phyloP scores from a whole-genome alignment of 2,888 invertebrate genomes.

The Thereva nobilitata region DNA sequence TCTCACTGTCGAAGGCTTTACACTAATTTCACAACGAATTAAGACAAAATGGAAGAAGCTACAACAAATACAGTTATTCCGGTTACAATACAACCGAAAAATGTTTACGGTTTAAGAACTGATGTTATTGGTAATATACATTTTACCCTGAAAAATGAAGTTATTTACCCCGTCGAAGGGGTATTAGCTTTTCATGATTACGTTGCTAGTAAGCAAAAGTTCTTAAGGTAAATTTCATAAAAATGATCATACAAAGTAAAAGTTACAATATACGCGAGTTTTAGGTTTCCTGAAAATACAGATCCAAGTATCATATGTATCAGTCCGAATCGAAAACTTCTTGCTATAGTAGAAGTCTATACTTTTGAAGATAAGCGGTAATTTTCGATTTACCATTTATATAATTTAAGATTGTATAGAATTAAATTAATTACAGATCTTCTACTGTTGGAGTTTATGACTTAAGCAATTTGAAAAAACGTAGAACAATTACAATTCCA shows the following conservation, averaged over 20 bases:
- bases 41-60: constrained; percentile 39
- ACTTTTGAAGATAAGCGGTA: constrained; percentile 8
- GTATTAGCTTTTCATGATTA: constrained; percentile 76
- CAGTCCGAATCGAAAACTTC: constrained; percentile 52
- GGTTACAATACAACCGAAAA: constrained; percentile 53
- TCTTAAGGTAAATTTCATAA: constrained; percentile 68
- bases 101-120: constrained; percentile 55
- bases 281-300: constrained; percentile 53
- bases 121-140: constrained; percentile 70
- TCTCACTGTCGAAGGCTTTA: too few species aligned
- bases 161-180: constrained; percentile 79
- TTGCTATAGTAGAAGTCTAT: constrained; percentile 52
- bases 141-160: constrained; percentile 73
- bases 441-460: constrained; percentile 64
- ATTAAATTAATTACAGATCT: constrained; percentile 33
- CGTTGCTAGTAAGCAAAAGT: constrained; percentile 71
- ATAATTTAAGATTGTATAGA: background rate
- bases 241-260: background rate
- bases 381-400: background rate
- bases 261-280: background rate
- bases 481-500: constrained; percentile 69
- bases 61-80: constrained; percentile 38
- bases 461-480: constrained; percentile 68
- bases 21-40: too few species aligned
- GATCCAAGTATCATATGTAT: constrained; percentile 51